phyloP scores from a whole-genome alignment of 2,797 vertebrate species.

The Fratercula arctica region DNA sequence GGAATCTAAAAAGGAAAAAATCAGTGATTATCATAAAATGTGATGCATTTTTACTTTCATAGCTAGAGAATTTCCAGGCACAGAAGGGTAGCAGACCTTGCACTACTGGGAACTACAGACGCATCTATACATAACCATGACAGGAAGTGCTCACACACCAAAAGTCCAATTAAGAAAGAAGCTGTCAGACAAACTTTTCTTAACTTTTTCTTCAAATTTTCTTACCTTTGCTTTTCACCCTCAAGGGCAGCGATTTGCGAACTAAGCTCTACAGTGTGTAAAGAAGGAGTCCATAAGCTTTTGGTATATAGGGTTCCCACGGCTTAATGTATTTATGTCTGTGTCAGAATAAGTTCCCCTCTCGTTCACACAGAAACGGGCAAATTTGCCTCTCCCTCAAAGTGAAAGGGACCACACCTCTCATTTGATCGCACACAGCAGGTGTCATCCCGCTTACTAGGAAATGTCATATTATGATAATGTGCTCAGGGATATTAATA shows the following conservation, averaged over 20 bases:
- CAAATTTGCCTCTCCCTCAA: not conserved
- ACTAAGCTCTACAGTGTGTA: not conserved
- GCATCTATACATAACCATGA: not conserved
- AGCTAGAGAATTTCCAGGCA: not conserved
- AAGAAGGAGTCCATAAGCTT: not conserved
- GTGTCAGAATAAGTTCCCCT: not conserved
- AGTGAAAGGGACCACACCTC: not conserved
- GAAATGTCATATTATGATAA: not conserved
- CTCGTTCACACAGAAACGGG: not conserved
- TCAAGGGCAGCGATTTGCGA: not conserved
- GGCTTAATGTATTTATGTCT: not conserved
- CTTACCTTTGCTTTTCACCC: not conserved
- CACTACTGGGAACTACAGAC: not conserved
- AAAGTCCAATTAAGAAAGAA: conserved; percentile 1
- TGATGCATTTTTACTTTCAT: not conserved
- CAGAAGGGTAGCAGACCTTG: not conserved
- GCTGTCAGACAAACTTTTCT: not conserved
- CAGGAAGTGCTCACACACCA: not conserved
- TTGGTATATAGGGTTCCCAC: not conserved
- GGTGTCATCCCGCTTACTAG: not conserved
- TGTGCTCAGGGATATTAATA: not conserved
- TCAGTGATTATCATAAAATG: not conserved
- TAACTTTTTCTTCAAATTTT: not conserved
- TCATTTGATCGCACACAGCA: not conserved
- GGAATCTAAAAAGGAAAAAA: not conserved